Conservation (phyloP, 2,113 vertebrate genomes). For the Rostratula benghalensis region DNA sequence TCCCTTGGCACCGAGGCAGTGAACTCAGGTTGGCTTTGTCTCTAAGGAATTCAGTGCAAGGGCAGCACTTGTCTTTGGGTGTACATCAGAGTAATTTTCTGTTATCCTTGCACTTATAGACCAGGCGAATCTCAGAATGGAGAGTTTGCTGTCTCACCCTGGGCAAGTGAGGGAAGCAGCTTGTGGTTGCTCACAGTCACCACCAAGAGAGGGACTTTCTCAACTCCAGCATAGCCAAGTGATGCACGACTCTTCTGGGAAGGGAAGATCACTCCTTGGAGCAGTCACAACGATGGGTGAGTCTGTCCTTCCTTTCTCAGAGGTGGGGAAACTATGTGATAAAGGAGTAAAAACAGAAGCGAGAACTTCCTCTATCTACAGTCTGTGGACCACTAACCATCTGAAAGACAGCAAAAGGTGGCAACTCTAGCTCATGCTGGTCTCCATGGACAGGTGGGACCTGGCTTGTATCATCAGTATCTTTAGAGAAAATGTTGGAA, state of each 20-base stretch:
- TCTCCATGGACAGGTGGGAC: neutral
- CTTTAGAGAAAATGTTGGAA: neutral
- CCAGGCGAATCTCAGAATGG: neutral
- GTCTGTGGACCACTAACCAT: neutral
- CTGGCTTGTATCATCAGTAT: neutral
- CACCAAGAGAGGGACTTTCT: neutral
- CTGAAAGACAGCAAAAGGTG: neutral
- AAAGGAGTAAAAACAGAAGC: neutral
- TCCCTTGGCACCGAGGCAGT: neutral
- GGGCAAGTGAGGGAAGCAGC: neutral
- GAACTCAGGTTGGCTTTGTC: neutral
- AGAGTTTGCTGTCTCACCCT: neutral
- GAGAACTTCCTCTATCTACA: neutral
- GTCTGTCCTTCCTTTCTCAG: neutral
- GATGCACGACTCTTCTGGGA: neutral
- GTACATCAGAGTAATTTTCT: neutral
- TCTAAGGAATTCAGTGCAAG: neutral
- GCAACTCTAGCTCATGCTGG: neutral
- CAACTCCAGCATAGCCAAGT: neutral
- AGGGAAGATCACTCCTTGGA: neutral
- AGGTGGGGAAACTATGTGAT: neutral
- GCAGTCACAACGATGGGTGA: neutral
- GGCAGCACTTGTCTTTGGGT: neutral
- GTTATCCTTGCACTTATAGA: neutral
- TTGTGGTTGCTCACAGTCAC: neutral